These are phyloP conservation scores for Agrotis exclamationis DNA, from an alignment of 2,888 invertebrate genomes.

Conservation along the genomic window DNA sequence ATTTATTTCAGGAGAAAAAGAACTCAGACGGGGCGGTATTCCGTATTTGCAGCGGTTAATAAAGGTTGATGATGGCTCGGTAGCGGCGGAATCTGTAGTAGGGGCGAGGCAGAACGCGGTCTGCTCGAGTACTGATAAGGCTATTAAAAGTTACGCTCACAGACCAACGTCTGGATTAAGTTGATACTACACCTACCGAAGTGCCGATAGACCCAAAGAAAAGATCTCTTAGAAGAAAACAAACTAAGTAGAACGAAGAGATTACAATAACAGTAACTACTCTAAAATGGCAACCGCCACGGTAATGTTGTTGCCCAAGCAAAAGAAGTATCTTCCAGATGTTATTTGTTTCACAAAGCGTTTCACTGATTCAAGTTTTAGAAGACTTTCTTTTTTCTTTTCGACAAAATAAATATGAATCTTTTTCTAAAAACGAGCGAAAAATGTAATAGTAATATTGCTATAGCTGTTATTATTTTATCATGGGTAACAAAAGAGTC, in stretches of 20 bases:
- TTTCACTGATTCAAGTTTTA: constrained; percentile 66
- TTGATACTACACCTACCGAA: constrained; percentile 75
- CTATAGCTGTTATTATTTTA: background rate
- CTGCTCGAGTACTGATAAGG: constrained; percentile 87
- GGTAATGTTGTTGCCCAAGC: constrained; percentile 73
- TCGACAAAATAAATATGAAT: background rate
- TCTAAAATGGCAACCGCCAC: constrained; percentile 68
- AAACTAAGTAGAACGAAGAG: constrained; percentile 68
- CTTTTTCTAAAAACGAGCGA: background rate
- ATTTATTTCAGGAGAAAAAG: constrained; percentile 45
- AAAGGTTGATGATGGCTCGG: constrained; percentile 78
- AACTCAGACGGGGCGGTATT: constrained; percentile 66
- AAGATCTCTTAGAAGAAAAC: constrained; percentile 72
- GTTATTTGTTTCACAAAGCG: constrained; percentile 67
- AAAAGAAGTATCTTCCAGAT: constrained; percentile 63
- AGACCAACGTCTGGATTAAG: constrained; percentile 82
- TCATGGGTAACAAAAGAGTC: background rate
- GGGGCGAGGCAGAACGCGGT: constrained; percentile 77
- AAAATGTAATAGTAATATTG: background rate
- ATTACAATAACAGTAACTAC: constrained; percentile 72
- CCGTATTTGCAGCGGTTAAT: constrained; percentile 79
- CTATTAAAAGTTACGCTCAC: constrained; percentile 89
- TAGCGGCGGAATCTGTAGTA: constrained; percentile 63
- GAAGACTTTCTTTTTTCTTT: background rate
- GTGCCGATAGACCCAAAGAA: constrained; percentile 75